Base-by-base conservation (phyloP, 2,113 vertebrate genomes). In the Pao palembangensis region DNA sequence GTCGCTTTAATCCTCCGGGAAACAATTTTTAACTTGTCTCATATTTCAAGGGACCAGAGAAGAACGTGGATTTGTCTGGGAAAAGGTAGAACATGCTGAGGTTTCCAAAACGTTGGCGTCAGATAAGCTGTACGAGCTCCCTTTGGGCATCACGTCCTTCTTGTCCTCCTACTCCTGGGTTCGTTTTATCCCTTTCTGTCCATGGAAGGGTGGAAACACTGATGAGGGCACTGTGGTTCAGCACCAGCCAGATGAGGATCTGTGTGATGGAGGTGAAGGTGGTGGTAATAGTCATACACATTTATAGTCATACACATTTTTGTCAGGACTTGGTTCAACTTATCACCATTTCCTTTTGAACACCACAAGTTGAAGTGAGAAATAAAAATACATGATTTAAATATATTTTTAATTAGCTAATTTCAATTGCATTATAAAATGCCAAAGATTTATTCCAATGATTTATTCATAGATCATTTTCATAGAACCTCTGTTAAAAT, bases 51-150 rank as follows among this genome's bases (percentile, higher is more conserved):
- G 94, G 52, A 92, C 77, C 18, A 85, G 69, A 63, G 80, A 86
- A 38, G 94, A 96, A 60, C 88, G 93, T 3, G 94, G 94, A 1
- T 79, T 95, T 8, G 46, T 75, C 0, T 90, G 87, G 91, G 88
- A 84, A 18, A 58, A 86, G 18, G 60, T 31, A 13, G 44, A 89
- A 15, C 42, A 89, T 1, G 34, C 59, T 1, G 80, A 75, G 18
- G 80, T 75, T 12, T 61, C 2, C 0, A 58, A 55, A 4, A 73
- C 60, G 19, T 49, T 25, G 8, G 71, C 51, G 0, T 0, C 67
- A 13, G 80, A 76, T 0, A 71, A 90, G 5, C 71, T 95, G 55
- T 96, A 96, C 2, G 47, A 85, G 61, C 86, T 95, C 48, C 94
- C 94, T 0, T 94, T 93, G 50, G 93, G 93, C 4, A 88, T 93